Percentiles rank a stretch among this genome's conserved stretches.
These are phyloP conservation scores for Hylomyscus alleni DNA, from an alignment of 2,797 vertebrate species.

Conservation along the genomic window DNA sequence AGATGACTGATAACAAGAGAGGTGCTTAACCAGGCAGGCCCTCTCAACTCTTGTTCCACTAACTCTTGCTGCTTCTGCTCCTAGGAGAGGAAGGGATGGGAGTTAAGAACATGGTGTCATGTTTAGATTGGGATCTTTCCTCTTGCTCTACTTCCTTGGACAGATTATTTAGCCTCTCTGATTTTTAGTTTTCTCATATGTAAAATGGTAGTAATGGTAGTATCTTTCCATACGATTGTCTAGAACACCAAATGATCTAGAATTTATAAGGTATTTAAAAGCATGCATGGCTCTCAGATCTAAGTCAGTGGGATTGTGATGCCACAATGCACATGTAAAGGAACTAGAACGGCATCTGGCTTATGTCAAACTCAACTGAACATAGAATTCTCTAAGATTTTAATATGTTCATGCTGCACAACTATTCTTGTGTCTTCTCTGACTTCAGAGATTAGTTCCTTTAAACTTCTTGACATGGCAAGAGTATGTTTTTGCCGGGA, in stretches of 20 bases:
- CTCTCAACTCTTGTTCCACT: too few species aligned
- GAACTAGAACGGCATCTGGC: neutral
- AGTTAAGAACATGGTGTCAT: neutral
- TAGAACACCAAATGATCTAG: neutral
- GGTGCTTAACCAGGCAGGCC: neutral
- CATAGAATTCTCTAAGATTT: neutral
- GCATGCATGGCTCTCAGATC: neutral
- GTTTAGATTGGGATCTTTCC: neutral
- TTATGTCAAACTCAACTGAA: neutral
- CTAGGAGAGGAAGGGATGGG: accelerated
- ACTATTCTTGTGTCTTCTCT: neutral
- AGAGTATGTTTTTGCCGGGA: neutral
- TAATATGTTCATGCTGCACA: neutral
- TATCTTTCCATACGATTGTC: too few species aligned
- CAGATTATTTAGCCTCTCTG: neutral
- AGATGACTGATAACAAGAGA: neutral
- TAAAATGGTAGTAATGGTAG: neutral
- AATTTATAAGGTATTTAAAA: neutral
- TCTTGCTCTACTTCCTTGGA: neutral
- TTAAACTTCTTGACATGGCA: neutral
- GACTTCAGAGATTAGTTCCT: neutral
- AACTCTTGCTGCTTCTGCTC: neutral
- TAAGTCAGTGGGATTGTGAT: neutral
- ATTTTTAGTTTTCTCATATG: neutral
- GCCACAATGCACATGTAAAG: neutral